Percentiles rank a stretch among this genome's conserved stretches.
Conservation (phyloP, 2,113 vertebrate genomes). For the Oncorhynchus mykiss region DNA sequence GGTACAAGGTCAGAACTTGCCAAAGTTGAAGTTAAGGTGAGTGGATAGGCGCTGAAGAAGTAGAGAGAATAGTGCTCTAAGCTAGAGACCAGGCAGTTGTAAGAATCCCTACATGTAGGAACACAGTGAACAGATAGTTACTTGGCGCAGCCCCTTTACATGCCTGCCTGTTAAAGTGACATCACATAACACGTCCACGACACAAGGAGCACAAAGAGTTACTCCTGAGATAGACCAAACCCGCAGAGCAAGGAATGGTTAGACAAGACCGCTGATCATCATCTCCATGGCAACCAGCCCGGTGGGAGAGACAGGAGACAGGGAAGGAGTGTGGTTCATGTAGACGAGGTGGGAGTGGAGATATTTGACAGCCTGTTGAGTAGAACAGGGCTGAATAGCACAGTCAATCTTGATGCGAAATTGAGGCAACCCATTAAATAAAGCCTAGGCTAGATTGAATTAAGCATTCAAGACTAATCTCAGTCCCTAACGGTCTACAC, state of each 20-base stretch:
- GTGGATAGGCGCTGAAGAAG: neutral
- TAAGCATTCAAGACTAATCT: too few species aligned
- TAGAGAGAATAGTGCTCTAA: too few species aligned
- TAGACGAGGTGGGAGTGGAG: constrained; percentile 3
- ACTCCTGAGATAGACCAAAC: constrained; percentile 9
- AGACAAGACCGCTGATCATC: constrained; percentile 7
- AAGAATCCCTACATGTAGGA: too few species aligned
- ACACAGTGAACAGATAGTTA: neutral
- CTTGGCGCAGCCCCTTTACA: neutral
- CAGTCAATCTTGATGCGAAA: neutral
- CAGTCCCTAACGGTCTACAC: too few species aligned
- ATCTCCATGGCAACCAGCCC: constrained; percentile 33
- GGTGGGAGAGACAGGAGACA: neutral
- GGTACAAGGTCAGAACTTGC: neutral
- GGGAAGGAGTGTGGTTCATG: constrained; percentile 4
- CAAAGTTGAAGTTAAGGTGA: neutral
- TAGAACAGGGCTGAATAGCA: constrained; percentile 4
- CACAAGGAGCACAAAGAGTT: neutral
- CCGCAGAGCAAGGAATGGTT: constrained; percentile 21
- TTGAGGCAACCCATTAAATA: neutral
- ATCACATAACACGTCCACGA: neutral
- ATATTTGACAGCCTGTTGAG: neutral
- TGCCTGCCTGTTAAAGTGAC: neutral
- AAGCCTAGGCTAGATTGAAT: too few species aligned
- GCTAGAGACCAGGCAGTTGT: neutral